A percentile compares a stretch with the other conserved stretches of the same genome.
phyloP scores from a whole-genome alignment of 2,113 vertebrate genomes.

The Podiceps cristatus region DNA sequence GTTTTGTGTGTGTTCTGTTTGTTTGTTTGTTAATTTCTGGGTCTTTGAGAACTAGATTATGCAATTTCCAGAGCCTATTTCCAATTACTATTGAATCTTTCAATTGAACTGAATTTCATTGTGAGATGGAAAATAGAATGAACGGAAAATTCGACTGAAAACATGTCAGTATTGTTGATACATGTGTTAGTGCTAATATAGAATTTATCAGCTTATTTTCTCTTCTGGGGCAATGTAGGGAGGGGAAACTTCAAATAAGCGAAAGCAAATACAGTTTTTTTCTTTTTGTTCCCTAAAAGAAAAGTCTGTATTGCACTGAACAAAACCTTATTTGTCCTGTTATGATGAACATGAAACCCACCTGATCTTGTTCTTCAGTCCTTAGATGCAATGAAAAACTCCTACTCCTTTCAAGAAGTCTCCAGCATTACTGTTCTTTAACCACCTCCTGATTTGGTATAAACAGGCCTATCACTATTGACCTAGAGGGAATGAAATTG shows the following conservation, averaged over 20 bases:
- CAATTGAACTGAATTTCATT: constrained; percentile 61
- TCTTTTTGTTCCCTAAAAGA: neutral
- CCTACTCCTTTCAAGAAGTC: neutral
- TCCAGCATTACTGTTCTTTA: neutral
- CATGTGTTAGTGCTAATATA: constrained; percentile 40
- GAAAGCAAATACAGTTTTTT: neutral
- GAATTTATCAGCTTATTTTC: constrained; percentile 59
- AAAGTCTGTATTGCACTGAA: neutral
- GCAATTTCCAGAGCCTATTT: constrained; percentile 35
- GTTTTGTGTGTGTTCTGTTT: constrained; percentile 42
- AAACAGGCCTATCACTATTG: neutral
- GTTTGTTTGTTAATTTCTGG: constrained; percentile 70
- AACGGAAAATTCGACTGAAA: constrained; percentile 51
- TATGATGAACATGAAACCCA: neutral
- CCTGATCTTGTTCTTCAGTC: neutral
- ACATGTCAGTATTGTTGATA: constrained; percentile 52
- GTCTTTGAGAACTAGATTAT: constrained; percentile 37
- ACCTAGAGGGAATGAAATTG: neutral
- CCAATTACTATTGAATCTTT: constrained; percentile 62
- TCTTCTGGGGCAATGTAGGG: neutral
- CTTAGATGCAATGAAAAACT: neutral
- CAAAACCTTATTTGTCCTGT: neutral
- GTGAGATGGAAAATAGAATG: constrained; percentile 39
- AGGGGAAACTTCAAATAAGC: constrained; percentile 46
- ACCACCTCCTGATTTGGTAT: neutral